Conservation (phyloP, 2,797 vertebrate genomes). For the Chrysocyon brachyurus region DNA sequence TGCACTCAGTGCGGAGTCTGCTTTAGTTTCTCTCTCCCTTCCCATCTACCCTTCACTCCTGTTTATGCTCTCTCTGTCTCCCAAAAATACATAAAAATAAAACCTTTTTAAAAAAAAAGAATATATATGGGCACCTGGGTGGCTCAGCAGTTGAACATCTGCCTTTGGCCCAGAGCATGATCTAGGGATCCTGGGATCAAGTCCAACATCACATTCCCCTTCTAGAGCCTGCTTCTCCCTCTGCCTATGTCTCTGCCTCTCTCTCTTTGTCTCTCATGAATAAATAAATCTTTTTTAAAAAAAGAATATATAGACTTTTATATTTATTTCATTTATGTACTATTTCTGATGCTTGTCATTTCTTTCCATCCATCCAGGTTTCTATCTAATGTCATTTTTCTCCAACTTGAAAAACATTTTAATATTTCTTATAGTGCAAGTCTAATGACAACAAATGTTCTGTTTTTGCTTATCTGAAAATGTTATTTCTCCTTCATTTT, state of each 20-base stretch:
- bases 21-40: neutral
- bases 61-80: neutral
- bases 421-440: slow-evolving; percentile 23
- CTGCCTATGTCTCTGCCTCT: too few species aligned
- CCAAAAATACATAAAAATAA: neutral
- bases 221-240: too few species aligned
- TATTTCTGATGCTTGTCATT: slow-evolving; percentile 54
- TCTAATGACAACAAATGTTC: slow-evolving; percentile 51
- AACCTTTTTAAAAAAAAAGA: neutral
- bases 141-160: too few species aligned
- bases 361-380: slow-evolving; percentile 50
- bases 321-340: neutral
- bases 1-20: neutral
- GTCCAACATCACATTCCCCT: too few species aligned
- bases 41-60: neutral
- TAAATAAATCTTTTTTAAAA: neutral
- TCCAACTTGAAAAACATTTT: slow-evolving; percentile 29
- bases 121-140: neutral
- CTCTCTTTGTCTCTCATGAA: neutral
- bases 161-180: too few species aligned
- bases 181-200: too few species aligned
- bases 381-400: slow-evolving; percentile 49
- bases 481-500: slow-evolving; percentile 4
- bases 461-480: slow-evolving; percentile 54
- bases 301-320: neutral